phyloP scores from a whole-genome alignment of 2,888 invertebrate genomes.

The Entomobrya proxima region DNA sequence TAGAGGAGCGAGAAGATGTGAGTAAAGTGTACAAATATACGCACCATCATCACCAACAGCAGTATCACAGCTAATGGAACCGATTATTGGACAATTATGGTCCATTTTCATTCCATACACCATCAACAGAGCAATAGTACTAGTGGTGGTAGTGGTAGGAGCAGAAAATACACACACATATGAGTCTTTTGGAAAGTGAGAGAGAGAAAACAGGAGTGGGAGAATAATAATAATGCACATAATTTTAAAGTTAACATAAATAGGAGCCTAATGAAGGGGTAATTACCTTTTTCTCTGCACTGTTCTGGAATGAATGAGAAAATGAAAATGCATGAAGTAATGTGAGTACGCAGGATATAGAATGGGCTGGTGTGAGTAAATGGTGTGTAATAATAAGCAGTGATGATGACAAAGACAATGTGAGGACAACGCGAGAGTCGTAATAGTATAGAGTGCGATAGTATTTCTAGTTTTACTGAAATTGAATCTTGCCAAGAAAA shows the following conservation, averaged over 20 bases:
- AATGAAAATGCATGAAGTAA: slow-evolving; percentile 1
- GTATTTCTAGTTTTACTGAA: too few relatives aligned
- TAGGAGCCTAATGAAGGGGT: slow-evolving; percentile 60
- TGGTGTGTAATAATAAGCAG: slow-evolving; percentile 50
- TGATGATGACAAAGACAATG: slow-evolving; percentile 5
- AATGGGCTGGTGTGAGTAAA: slow-evolving; percentile 20
- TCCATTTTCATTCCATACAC: slow-evolving; percentile 50
- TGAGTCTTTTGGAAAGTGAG: not conserved
- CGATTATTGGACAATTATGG: slow-evolving; percentile 68
- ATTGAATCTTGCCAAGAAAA: slow-evolving; percentile 30
- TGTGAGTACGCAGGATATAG: not conserved
- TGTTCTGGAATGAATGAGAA: not conserved
- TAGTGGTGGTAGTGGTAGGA: too few relatives aligned
- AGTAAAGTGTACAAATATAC: slow-evolving; percentile 21
- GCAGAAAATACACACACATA: not conserved
- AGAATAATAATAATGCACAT: slow-evolving; percentile 46
- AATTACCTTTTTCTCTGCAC: slow-evolving; percentile 50
- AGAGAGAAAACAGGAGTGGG: not conserved
- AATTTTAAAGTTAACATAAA: slow-evolving; percentile 67
- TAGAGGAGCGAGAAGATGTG: not conserved
- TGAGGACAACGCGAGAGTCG: too few relatives aligned
- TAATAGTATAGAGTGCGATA: too few relatives aligned
- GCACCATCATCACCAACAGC: not conserved
- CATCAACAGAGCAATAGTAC: not conserved
- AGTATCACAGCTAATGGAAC: slow-evolving; percentile 51